phyloP scores from a whole-genome alignment of 2,888 invertebrate species.

The Danaus chrysippus region DNA sequence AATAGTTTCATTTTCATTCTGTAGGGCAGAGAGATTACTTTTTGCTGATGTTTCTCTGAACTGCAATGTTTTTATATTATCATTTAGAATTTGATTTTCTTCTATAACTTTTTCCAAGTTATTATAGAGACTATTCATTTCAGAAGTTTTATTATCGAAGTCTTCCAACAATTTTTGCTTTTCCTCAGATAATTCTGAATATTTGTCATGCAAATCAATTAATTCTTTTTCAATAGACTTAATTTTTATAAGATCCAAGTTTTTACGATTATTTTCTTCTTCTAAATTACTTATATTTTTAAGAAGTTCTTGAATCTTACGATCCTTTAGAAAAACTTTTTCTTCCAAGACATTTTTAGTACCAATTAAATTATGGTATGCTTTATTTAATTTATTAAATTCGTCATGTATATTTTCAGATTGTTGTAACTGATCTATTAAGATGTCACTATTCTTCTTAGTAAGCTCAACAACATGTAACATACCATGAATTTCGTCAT shows the following conservation, averaged over 20 bases:
- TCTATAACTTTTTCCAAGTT: conserved; percentile 47
- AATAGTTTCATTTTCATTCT: conserved; percentile 45
- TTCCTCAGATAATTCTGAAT: conserved; percentile 40
- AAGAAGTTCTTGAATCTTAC: conserved; percentile 33
- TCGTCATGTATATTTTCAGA: conserved; percentile 30
- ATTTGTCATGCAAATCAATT: conserved; percentile 42
- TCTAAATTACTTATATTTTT: conserved; percentile 42
- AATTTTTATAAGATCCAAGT: conserved; percentile 33
- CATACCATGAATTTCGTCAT: conserved; percentile 26
- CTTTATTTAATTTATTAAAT: conserved; percentile 23
- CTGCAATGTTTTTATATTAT: conserved; percentile 43
- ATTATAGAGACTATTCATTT: conserved; percentile 44
- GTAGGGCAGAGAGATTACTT: conserved; percentile 40
- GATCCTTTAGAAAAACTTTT: conserved; percentile 24
- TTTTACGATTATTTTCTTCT: conserved; percentile 40
- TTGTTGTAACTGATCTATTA: conserved; percentile 27
- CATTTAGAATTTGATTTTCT: conserved; percentile 46
- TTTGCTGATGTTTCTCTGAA: conserved; percentile 35
- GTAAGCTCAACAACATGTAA: conserved; percentile 28
- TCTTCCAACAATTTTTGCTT: conserved; percentile 43
- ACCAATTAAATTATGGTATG: conserved; percentile 26
- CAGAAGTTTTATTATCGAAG: conserved; percentile 42
- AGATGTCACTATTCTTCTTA: conserved; percentile 32
- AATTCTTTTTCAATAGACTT: conserved; percentile 40
- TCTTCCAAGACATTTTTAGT: conserved; percentile 27